A percentile compares a stretch with the other conserved stretches of the same genome.
phyloP scores from a whole-genome alignment of 2,113 vertebrate genomes.

The Tenebrosternarchus preto region DNA sequence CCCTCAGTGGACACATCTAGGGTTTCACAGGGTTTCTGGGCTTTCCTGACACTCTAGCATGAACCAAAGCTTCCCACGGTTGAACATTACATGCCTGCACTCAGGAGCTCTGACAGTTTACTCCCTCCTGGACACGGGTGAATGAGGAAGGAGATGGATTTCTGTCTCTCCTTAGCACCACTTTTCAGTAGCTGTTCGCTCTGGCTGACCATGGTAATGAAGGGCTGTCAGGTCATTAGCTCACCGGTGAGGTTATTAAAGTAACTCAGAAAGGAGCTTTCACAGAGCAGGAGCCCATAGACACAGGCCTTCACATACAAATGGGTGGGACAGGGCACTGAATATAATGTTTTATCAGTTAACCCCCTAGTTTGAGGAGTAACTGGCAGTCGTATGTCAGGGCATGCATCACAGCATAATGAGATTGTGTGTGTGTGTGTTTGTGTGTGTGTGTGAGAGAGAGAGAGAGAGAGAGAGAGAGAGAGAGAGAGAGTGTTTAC shows the following conservation, averaged over 20 bases:
- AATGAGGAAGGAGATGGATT: conserved; percentile 7
- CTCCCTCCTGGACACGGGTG: background rate
- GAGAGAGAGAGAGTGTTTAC: background rate
- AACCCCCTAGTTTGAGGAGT: conserved; percentile 1
- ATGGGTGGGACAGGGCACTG: background rate
- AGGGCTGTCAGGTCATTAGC: background rate
- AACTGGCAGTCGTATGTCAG: background rate
- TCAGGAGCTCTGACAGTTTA: conserved; percentile 17
- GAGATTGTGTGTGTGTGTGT: conserved; percentile 4
- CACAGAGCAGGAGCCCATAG: background rate
- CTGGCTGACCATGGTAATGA: background rate
- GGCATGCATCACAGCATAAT: background rate
- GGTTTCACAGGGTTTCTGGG: conserved; percentile 11
- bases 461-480: too few relatives aligned
- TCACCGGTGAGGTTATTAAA: background rate
- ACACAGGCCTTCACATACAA: background rate
- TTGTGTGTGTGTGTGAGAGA: conserved; percentile 10
- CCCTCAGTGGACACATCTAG: too few relatives aligned
- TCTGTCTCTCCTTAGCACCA: background rate
- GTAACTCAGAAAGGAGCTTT: background rate
- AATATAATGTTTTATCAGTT: background rate
- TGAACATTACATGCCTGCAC: conserved; percentile 33
- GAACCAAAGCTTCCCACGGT: conserved; percentile 38
- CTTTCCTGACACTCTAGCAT: conserved; percentile 27
- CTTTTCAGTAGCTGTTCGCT: background rate